Evolutionary conservation across 1,140 invertebrate species (phyloP), one percentile per base, ranked within the genome.

Genomic region (Rhizoglyphus robini): DNA sequence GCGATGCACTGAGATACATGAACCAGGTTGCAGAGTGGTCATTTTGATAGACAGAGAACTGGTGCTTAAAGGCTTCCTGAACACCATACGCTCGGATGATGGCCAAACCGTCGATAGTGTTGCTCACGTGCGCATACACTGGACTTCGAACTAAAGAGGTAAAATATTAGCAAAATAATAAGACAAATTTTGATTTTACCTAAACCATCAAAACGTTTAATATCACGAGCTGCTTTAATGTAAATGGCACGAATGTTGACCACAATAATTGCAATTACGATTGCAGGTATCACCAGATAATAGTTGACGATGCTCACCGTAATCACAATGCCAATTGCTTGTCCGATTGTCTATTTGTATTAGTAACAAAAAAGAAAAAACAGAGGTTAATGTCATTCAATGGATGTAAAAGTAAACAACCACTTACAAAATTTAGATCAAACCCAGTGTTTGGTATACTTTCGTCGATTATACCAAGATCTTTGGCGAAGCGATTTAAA

Each of bases 161-260:
- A n/a, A n/a, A n/a, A n/a, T n/a, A n/a, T n/a, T n/a, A n/a, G n/a
- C n/a, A n/a, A n/a, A n/a, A n/a, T n/a, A n/a, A n/a, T n/a, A n/a
- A n/a, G n/a, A n/a, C n/a, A n/a, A n/a, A n/a, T n/a, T n/a, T n/a
- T n/a, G n/a, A n/a, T n/a, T n/a, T n/a, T n/a, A n/a, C n/a, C 54
- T 73, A 86, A 83, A 73, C 85, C 88, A 80, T 95, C 90, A 65
- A 94, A 79, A 66, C 90, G 81, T 77, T 94, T 93, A n/a, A 94
- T 80, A 76, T 86, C 88, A 64, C 89, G 79, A 27, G 87, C 88
- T 0, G 89, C 87, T 30, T 79, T 79, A 23, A 95, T 77, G 74
- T 93, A 95, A 73, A 90, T 84, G 61, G 79, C 77, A 38, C 89
- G 75, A 41, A 27, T 29, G n/a, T n/a, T 18, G 15, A 47, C n/a